Percentiles rank a stretch among this genome's conserved stretches.
phyloP scores from a whole-genome alignment of 2,797 vertebrate species.

The Spondyliosoma cantharus region DNA sequence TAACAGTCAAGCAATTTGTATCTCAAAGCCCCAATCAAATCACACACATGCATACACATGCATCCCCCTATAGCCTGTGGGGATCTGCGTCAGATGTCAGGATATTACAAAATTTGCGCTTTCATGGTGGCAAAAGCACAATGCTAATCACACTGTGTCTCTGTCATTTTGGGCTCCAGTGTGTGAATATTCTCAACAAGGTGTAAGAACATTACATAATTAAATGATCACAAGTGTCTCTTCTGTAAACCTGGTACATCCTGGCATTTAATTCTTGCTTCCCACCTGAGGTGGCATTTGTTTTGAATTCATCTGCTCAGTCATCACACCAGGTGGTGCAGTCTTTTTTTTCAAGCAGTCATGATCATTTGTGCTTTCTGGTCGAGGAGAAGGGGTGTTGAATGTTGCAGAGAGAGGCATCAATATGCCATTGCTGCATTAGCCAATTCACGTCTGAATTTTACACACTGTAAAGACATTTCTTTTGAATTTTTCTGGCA shows the following conservation, averaged over 20 bases:
- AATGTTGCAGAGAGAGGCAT: not conserved
- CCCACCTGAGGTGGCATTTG: slow-evolving; percentile 54
- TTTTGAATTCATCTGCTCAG: slow-evolving; percentile 51
- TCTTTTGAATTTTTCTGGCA: not conserved
- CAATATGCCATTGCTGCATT: not conserved
- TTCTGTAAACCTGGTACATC: slow-evolving; percentile 10
- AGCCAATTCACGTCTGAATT: not conserved
- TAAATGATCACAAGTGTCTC: slow-evolving; percentile 27
- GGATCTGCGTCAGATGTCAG: not conserved
- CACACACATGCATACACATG: not conserved
- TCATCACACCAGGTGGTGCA: slow-evolving; percentile 45
- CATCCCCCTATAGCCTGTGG: not conserved
- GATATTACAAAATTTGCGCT: not conserved
- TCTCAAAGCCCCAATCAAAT: slow-evolving; percentile 29
- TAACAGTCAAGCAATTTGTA: slow-evolving; percentile 21
- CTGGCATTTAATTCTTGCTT: slow-evolving; percentile 43
- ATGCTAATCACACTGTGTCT: slow-evolving; percentile 23
- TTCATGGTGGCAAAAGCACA: slow-evolving; percentile 1
- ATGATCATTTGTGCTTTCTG: slow-evolving; percentile 32
- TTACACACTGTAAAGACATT: too few species aligned
- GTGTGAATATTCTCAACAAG: slow-evolving; percentile 31
- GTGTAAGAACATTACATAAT: slow-evolving; percentile 34
- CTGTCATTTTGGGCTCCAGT: slow-evolving; percentile 9
- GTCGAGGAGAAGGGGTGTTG: not conserved
- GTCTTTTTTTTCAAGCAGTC: slow-evolving; percentile 4